phyloP scores from a whole-genome alignment of 1,140 invertebrate species.

The Teleopsis dalmanni region DNA sequence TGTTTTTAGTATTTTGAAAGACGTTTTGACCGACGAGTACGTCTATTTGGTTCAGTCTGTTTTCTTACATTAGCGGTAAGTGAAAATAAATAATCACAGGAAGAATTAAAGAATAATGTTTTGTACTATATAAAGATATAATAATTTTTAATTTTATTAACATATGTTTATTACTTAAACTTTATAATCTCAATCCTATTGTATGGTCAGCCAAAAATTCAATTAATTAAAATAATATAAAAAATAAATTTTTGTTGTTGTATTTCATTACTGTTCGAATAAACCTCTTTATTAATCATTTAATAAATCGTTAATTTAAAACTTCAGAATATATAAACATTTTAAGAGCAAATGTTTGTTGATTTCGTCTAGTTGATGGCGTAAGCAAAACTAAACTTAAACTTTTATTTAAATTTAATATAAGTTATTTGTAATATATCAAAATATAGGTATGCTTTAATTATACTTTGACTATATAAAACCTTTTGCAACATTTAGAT shows the following conservation, averaged over 20 bases:
- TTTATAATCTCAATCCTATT: not conserved
- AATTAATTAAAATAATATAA: too few relatives aligned
- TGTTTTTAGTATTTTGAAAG: slow-evolving; percentile 65
- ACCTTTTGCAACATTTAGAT: slow-evolving; percentile 32
- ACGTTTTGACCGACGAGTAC: slow-evolving; percentile 63
- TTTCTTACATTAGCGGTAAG: slow-evolving; percentile 65
- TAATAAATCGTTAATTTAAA: too few relatives aligned
- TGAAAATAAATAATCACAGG: too few relatives aligned
- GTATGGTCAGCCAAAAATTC: too few relatives aligned
- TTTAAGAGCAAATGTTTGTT: not conserved
- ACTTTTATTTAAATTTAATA: not conserved
- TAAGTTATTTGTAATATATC: not conserved
- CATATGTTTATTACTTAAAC: too few relatives aligned
- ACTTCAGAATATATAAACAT: too few relatives aligned
- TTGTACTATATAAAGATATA: too few relatives aligned
- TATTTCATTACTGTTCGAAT: too few relatives aligned
- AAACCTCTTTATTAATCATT: too few relatives aligned
- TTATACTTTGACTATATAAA: not conserved
- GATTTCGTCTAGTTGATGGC: not conserved
- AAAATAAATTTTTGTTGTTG: too few relatives aligned
- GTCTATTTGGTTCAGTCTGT: slow-evolving; percentile 63
- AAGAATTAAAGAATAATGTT: too few relatives aligned
- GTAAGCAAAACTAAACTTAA: not conserved
- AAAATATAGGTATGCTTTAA: not conserved
- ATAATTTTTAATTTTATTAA: too few relatives aligned